Percentiles rank a stretch among this genome's conserved stretches.
phyloP scores from a whole-genome alignment of 2,888 invertebrate species.

The Macrosoma leucophasiata region DNA sequence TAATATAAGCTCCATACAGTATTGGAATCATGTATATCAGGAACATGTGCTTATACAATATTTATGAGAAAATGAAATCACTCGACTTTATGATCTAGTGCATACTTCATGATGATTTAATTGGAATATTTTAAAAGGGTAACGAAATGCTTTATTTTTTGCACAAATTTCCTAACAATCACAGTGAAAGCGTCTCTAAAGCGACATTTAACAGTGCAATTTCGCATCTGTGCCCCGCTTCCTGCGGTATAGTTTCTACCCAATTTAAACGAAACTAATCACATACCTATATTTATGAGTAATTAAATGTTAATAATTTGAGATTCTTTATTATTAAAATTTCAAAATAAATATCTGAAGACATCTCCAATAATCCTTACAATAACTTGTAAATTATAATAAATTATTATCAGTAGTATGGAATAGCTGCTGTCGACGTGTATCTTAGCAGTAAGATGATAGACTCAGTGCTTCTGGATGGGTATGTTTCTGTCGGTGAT shows the following conservation, averaged over 20 bases:
- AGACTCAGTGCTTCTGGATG: constrained; percentile 78
- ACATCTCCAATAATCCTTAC: constrained; percentile 60
- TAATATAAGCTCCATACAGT: no score
- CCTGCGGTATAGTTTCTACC: constrained; percentile 36
- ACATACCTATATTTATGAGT: constrained; percentile 26
- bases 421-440: constrained; percentile 62
- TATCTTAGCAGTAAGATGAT: constrained; percentile 30
- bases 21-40: no score
- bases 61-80: no score
- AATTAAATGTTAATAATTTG: constrained; percentile 41
- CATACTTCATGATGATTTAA: constrained; percentile 12
- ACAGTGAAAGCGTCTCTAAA: constrained; percentile 54
- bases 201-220: constrained; percentile 42
- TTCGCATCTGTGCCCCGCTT: constrained; percentile 40
- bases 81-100: no score
- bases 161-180: constrained; percentile 48
- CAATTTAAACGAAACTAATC: constrained; percentile 45
- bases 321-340: constrained; percentile 63
- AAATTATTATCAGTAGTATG: constrained; percentile 72
- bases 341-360: constrained; percentile 59
- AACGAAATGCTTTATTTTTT: constrained; percentile 48
- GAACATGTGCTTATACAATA: no score
- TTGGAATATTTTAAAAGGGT: constrained; percentile 41
- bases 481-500: constrained; percentile 89
- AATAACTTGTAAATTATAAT: constrained; percentile 68